A percentile compares a stretch with the other conserved stretches of the same genome.
These are phyloP conservation scores for Morone chrysops DNA, from an alignment of 2,113 vertebrate genomes.

Conservation along the genomic window DNA sequence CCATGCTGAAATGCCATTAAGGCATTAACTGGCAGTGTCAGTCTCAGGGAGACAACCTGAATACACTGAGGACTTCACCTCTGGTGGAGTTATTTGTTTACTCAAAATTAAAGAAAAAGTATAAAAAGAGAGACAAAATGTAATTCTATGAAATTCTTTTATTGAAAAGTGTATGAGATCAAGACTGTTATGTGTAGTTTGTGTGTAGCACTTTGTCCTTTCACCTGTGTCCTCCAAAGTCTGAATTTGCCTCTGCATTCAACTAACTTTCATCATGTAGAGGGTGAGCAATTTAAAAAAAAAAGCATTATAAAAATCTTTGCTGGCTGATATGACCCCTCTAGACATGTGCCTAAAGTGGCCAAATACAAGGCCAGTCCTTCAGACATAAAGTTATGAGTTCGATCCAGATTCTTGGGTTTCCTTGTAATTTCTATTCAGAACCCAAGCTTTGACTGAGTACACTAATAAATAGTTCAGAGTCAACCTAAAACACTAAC, in stretches of 20 bases:
- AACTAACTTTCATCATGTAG: constrained; percentile 12
- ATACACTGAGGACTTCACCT: not conserved
- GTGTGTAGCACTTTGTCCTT: constrained; percentile 14
- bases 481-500: not conserved
- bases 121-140: not conserved
- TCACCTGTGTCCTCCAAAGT: constrained; percentile 14
- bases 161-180: not conserved
- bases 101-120: not conserved
- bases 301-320: not conserved
- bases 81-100: not conserved
- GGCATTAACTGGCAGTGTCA: constrained; percentile 13
- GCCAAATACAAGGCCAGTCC: not conserved
- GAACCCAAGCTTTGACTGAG: not conserved
- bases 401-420: not conserved
- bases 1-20: constrained; percentile 21
- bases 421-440: not conserved
- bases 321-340: not conserved
- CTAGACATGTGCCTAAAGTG: not conserved
- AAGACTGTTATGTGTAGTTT: not conserved
- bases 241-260: constrained; percentile 20
- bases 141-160: not conserved
- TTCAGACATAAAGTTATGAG: not conserved
- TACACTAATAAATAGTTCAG: not conserved
- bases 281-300: constrained; percentile 6
- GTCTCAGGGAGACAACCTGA: not conserved